phyloP scores from a whole-genome alignment of 1,140 invertebrate species.

The Trachymyrmex septentrionalis region DNA sequence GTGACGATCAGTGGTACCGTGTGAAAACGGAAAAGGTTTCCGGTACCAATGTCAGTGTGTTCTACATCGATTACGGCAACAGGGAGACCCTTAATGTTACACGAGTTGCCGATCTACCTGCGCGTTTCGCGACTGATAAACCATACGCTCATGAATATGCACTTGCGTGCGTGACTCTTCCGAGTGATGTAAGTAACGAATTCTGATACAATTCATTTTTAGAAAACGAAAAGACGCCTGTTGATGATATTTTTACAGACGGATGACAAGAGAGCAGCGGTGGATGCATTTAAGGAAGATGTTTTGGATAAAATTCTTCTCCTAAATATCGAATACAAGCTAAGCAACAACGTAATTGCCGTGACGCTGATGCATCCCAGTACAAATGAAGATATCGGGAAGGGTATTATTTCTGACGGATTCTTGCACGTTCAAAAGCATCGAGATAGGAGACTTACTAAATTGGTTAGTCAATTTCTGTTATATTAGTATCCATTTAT shows the following conservation, averaged over 20 bases:
- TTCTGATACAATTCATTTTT: not conserved
- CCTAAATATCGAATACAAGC: conserved; percentile 91
- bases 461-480: conserved; percentile 88
- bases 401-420: conserved; percentile 95
- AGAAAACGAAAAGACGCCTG: not conserved
- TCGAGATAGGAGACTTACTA: conserved; percentile 93
- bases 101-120: conserved; percentile 92
- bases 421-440: conserved; percentile 93
- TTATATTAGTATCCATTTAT: not conserved
- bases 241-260: conserved; percentile 85
- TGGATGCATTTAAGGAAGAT: conserved; percentile 91
- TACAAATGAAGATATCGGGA: conserved; percentile 93
- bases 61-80: conserved; percentile 99
- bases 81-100: conserved; percentile 88
- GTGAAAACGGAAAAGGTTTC: conserved; percentile 96
- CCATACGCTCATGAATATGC: conserved; percentile 95
- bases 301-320: conserved; percentile 90
- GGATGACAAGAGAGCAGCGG: conserved; percentile 92
- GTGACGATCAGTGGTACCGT: conserved; percentile 97
- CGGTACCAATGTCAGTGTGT: conserved; percentile 90
- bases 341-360: conserved; percentile 88
- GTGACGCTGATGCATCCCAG: conserved; percentile 91
- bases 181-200: conserved; percentile 91
- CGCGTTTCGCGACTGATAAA: conserved; percentile 91
- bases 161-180: conserved; percentile 94